Evolutionary conservation across 2,797 vertebrate species (phyloP).

Genomic region (Lagorchestes hirsutus): DNA sequence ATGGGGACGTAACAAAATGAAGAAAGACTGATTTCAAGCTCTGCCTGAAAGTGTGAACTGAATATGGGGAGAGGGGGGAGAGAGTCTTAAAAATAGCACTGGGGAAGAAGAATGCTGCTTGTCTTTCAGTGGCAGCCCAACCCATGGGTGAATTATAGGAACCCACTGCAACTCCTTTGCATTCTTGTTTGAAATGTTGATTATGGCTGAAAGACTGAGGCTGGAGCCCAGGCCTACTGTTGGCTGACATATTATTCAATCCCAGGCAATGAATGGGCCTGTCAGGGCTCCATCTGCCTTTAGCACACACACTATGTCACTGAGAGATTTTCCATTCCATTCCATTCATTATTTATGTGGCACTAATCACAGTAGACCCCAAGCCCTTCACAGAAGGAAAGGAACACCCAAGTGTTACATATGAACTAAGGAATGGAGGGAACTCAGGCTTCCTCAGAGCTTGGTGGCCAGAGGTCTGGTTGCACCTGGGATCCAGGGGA

Average conservation of each 20-base stretch:
- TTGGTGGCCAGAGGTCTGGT: neutral
- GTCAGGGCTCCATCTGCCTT: slow-evolving; percentile 18
- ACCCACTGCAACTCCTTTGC: slow-evolving; percentile 50
- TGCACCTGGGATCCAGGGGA: neutral
- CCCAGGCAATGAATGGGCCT: slow-evolving; percentile 26
- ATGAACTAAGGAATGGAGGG: no score
- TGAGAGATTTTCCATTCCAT: neutral
- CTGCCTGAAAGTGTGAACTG: slow-evolving; percentile 72
- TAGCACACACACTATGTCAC: neutral
- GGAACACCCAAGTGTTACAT: neutral
- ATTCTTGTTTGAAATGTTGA: slow-evolving; percentile 71
- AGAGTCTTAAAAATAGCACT: slow-evolving; percentile 72
- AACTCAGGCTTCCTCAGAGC: neutral
- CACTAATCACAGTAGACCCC: neutral
- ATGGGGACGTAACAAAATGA: slow-evolving; percentile 70
- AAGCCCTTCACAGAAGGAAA: neutral
- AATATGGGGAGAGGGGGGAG: slow-evolving; percentile 18
- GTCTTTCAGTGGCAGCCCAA: slow-evolving; percentile 41
- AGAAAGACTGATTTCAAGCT: slow-evolving; percentile 80
- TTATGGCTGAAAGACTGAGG: slow-evolving; percentile 55
- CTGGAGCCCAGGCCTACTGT: slow-evolving; percentile 43
- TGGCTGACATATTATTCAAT: neutral
- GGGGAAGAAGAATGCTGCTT: slow-evolving; percentile 65
- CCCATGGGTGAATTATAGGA: slow-evolving; percentile 66
- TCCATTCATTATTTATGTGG: neutral